Percentiles rank a stretch among this genome's conserved stretches.
phyloP scores from a whole-genome alignment of 2,113 vertebrate genomes.

The Macrotis lagotis region DNA sequence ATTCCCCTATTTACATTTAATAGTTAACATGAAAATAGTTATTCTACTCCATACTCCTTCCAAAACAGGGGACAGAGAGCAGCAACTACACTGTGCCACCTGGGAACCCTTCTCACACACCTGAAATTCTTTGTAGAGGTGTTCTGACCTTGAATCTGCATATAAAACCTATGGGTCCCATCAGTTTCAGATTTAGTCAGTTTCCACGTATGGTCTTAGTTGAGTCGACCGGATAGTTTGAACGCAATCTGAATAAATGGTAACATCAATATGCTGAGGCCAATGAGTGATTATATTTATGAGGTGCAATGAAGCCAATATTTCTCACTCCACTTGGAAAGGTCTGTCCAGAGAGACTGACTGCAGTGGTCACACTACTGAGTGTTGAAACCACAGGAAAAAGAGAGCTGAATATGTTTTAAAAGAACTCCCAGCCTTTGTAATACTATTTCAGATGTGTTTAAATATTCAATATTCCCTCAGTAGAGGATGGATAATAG shows the following conservation, averaged over 20 bases:
- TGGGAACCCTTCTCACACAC: neutral
- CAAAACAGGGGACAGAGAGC: neutral
- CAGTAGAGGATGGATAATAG: neutral
- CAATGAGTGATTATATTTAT: conserved; percentile 73
- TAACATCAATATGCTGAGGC: conserved; percentile 67
- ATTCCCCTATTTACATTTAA: neutral
- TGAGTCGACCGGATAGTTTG: conserved; percentile 70
- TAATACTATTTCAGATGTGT: neutral
- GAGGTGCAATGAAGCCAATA: conserved; percentile 56
- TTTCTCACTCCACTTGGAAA: conserved; percentile 47
- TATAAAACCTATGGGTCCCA: neutral
- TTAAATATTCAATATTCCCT: neutral
- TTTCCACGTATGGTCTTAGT: conserved; percentile 70
- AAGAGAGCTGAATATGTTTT: conserved; percentile 6
- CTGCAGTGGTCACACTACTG: neutral
- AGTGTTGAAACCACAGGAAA: conserved; percentile 42
- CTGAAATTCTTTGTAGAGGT: neutral
- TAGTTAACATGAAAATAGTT: neutral
- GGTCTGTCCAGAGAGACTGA: conserved; percentile 35
- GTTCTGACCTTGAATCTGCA: neutral
- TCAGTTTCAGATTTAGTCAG: conserved; percentile 56
- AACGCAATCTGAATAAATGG: conserved; percentile 55
- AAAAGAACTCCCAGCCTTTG: neutral
- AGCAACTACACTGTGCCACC: neutral
- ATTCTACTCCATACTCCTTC: neutral